Evolutionary conservation across 2,797 vertebrate species (phyloP).

Genomic region (Synaphobranchus kaupii): DNA sequence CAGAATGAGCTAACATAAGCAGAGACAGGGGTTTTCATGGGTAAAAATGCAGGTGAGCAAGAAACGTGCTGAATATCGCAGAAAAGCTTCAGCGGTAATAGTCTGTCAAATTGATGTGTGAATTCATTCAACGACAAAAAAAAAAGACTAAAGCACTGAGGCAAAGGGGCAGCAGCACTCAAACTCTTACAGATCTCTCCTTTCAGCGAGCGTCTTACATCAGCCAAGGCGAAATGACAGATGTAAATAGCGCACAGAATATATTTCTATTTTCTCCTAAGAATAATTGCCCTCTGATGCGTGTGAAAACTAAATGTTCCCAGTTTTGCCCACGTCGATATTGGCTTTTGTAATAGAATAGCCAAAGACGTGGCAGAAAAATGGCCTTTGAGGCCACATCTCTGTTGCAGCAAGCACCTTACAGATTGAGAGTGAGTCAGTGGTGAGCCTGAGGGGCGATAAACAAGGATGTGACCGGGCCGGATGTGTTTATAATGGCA

Average conservation of each 20-base stretch:
- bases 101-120: constrained; percentile 18
- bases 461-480: neutral
- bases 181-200: neutral
- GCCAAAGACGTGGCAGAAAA: constrained; percentile 8
- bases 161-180: neutral
- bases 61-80: constrained; percentile 20
- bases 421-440: neutral
- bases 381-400: neutral
- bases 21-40: constrained; percentile 7
- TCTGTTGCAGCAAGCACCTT: neutral
- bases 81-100: constrained; percentile 17
- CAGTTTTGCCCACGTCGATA: neutral
- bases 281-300: neutral
- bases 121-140: neutral
- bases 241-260: neutral
- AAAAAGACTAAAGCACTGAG: neutral
- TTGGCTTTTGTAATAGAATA: neutral
- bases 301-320: neutral
- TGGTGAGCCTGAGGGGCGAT: neutral
- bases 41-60: neutral
- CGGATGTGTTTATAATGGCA: constrained; percentile 2
- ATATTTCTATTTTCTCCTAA: neutral
- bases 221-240: neutral
- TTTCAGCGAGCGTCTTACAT: neutral
- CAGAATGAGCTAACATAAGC: neutral